Conservation (phyloP, 2,113 vertebrate genomes). For the Acrocephalus kingi region DNA sequence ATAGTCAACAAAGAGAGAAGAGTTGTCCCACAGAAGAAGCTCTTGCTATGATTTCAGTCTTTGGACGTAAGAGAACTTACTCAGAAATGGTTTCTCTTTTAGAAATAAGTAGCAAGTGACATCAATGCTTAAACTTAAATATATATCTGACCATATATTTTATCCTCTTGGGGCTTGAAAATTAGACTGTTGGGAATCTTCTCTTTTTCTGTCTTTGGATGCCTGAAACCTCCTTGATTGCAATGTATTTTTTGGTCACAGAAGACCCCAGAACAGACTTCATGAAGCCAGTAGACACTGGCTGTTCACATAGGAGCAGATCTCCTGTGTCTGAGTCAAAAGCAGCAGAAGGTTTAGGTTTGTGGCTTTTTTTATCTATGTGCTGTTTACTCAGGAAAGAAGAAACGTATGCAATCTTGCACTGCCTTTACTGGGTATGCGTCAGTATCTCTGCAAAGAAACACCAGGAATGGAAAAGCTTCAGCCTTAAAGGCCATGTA, state of each 20-base stretch:
- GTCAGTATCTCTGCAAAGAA: background rate
- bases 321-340: background rate
- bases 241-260: background rate
- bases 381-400: constrained; percentile 56
- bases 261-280: background rate
- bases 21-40: background rate
- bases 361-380: background rate
- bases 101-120: background rate
- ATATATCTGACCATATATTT: background rate
- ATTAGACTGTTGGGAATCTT: background rate
- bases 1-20: background rate
- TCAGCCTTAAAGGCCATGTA: background rate
- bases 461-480: background rate
- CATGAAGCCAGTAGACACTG: background rate
- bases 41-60: background rate
- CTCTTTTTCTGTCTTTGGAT: background rate
- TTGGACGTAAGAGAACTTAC: background rate
- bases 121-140: background rate
- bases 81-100: background rate
- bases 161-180: background rate
- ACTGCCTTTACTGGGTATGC: background rate
- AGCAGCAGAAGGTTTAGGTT: background rate
- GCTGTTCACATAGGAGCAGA: background rate
- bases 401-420: background rate
- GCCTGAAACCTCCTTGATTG: background rate